phyloP scores from a whole-genome alignment of 2,113 vertebrate species.

The Periophthalmodon schlosseri region DNA sequence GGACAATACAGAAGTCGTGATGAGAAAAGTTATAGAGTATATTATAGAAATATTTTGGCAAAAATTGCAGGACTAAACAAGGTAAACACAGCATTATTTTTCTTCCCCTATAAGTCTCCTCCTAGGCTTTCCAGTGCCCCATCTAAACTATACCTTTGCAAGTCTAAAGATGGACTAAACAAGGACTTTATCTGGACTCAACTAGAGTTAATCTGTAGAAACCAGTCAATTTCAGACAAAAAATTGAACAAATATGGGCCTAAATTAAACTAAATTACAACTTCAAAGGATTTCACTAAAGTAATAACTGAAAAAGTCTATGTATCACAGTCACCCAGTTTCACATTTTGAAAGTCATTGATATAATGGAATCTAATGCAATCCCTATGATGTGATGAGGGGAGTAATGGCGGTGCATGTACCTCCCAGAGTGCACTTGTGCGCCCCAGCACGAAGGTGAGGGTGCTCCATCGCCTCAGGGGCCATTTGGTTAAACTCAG shows the following conservation, averaged over 20 bases:
- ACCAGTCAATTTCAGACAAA: too few species aligned
- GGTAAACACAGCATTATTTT: slow-evolving; percentile 81
- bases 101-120: slow-evolving; percentile 72
- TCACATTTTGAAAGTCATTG: slow-evolving; percentile 16
- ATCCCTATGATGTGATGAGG: not conserved
- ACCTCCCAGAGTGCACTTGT: slow-evolving; percentile 34
- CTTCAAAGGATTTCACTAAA: slow-evolving; percentile 49
- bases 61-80: slow-evolving; percentile 72
- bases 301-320: not conserved
- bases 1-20: slow-evolving; percentile 72
- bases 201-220: not conserved
- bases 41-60: slow-evolving; percentile 43
- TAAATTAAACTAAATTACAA: slow-evolving; percentile 21
- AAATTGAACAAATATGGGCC: too few species aligned
- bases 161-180: slow-evolving; percentile 73
- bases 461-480: slow-evolving; percentile 55
- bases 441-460: slow-evolving; percentile 20
- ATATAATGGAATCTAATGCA: slow-evolving; percentile 9
- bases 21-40: slow-evolving; percentile 69
- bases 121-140: slow-evolving; percentile 66
- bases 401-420: slow-evolving; percentile 1
- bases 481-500: slow-evolving; percentile 70
- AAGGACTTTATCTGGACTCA: not conserved
- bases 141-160: slow-evolving; percentile 5
- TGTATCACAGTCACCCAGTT: not conserved